Conservation (phyloP, 2,888 invertebrate genomes). For the Drosophila greeni region DNA sequence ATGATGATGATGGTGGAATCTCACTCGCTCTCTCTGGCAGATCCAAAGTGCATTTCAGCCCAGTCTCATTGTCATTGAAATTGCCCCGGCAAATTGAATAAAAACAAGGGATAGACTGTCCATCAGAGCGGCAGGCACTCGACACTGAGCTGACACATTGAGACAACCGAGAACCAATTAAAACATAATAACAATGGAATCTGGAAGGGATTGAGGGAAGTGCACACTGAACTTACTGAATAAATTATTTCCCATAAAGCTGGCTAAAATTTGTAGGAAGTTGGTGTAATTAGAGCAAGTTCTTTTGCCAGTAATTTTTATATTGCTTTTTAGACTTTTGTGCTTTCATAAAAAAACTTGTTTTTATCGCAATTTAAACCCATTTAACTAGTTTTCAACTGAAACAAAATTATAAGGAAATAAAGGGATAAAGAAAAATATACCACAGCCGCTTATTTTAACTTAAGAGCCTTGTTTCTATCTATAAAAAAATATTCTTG, state of each 20-base stretch:
- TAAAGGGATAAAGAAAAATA: not conserved
- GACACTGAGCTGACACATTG: conserved; percentile 46
- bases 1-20: conserved; percentile 1
- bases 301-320: too few relatives aligned
- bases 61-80: conserved; percentile 47
- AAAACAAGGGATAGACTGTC: conserved; percentile 56
- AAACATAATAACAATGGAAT: conserved; percentile 51
- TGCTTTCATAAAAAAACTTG: too few relatives aligned
- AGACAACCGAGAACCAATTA: conserved; percentile 60
- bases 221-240: conserved; percentile 1
- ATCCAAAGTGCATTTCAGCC: conserved; percentile 23
- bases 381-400: not conserved
- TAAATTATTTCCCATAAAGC: not conserved
- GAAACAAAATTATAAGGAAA: not conserved
- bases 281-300: too few relatives aligned
- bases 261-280: not conserved
- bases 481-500: too few relatives aligned
- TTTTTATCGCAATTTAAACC: not conserved
- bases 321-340: too few relatives aligned
- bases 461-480: not conserved
- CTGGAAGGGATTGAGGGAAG: conserved; percentile 9
- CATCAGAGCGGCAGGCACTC: conserved; percentile 1
- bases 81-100: conserved; percentile 68
- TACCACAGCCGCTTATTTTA: not conserved
- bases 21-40: not conserved